A percentile compares a stretch with the other conserved stretches of the same genome.
Conservation (phyloP, 2,888 invertebrate genomes). For the Gryllus longicercus region DNA sequence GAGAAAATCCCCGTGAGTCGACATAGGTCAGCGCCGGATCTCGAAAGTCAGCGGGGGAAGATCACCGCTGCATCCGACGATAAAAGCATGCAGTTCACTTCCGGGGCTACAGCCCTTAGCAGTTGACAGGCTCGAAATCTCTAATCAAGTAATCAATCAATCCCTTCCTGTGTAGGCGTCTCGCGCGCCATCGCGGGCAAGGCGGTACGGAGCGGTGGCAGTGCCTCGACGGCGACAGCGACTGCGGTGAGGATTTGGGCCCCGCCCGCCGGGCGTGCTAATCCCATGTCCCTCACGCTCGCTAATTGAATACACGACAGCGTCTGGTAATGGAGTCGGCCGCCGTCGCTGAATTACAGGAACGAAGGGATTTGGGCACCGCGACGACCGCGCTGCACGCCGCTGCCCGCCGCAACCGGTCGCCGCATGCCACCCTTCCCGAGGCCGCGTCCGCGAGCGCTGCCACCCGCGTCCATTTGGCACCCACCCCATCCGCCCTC, state of each 20-base stretch:
- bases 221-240: not conserved
- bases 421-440: not conserved
- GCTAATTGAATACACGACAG: slow-evolving; percentile 10
- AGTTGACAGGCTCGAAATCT: too few species aligned
- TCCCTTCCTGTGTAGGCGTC: not conserved
- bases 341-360: not conserved
- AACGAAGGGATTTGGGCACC: not conserved
- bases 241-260: not conserved
- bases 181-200: not conserved
- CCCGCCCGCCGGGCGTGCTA: not conserved
- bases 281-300: slow-evolving; percentile 4
- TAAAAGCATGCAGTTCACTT: too few species aligned
- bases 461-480: too few species aligned
- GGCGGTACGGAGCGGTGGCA: not conserved
- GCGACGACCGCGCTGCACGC: not conserved
- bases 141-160: too few species aligned
- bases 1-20: too few species aligned
- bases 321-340: slow-evolving; percentile 4
- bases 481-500: too few species aligned
- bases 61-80: too few species aligned
- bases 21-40: too few species aligned
- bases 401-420: not conserved
- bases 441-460: too few species aligned
- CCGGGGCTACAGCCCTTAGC: too few species aligned
- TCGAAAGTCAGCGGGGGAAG: too few species aligned